Conservation (phyloP, 2,797 vertebrate genomes). For the Falco novaeseelandiae region DNA sequence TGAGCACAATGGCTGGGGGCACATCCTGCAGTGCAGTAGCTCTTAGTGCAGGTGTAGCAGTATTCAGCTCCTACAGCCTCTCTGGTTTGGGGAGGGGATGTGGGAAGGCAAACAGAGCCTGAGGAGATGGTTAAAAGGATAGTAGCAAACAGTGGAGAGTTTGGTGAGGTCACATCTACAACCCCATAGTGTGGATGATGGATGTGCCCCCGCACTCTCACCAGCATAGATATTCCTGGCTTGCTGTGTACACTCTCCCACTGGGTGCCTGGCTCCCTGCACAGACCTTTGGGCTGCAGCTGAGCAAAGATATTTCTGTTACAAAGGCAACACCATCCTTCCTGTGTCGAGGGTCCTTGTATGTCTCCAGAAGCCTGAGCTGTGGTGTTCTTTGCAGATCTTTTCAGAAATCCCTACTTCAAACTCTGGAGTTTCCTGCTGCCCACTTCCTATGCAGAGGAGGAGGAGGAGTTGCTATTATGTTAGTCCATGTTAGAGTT, state of each 20-base stretch:
- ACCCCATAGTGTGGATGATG: rapidly evolving
- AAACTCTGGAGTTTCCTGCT: background rate
- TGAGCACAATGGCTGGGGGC: background rate
- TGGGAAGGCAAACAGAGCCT: background rate
- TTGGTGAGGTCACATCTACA: background rate
- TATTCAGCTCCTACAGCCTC: background rate
- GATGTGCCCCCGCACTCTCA: background rate
- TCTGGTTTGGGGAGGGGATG: background rate
- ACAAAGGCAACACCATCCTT: background rate
- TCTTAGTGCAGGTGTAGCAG: background rate
- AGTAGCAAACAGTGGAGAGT: background rate
- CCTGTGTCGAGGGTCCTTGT: background rate
- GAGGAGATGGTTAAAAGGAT: background rate
- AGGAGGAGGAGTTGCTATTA: background rate
- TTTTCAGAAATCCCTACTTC: background rate
- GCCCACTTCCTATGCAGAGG: background rate
- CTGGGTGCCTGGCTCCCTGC: background rate
- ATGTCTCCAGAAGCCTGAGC: background rate
- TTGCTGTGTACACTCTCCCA: rapidly evolving
- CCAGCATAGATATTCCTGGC: background rate
- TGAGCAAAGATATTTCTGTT: background rate
- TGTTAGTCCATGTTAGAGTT: background rate
- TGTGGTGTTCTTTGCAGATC: background rate
- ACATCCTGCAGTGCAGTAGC: background rate
- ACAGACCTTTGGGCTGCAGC: background rate